Evolutionary conservation across 2,888 invertebrate species (phyloP).

Genomic region (Cheilosia pagana): DNA sequence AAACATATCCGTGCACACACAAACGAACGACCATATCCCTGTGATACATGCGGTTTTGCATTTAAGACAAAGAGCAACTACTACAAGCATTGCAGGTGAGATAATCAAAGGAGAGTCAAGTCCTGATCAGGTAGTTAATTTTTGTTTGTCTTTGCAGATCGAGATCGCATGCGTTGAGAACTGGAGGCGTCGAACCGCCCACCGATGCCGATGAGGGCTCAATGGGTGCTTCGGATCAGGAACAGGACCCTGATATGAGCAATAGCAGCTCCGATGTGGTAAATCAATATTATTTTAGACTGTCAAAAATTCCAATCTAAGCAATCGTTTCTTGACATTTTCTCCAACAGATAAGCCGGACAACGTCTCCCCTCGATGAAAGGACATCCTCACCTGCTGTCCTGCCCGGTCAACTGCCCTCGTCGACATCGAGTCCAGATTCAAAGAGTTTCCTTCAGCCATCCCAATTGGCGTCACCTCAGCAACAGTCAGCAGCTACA

Average conservation of each 20-base stretch:
- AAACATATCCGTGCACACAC: slow-evolving; percentile 97
- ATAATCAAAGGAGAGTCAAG: neutral
- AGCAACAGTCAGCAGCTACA: slow-evolving; percentile 68
- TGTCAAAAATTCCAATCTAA: neutral
- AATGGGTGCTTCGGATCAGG: slow-evolving; percentile 86
- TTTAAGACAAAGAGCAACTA: slow-evolving; percentile 97
- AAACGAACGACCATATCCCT: slow-evolving; percentile 96
- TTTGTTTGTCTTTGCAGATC: slow-evolving; percentile 84
- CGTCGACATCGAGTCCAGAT: slow-evolving; percentile 78
- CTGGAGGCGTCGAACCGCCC: slow-evolving; percentile 85
- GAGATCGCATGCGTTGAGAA: slow-evolving; percentile 88
- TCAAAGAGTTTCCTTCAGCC: slow-evolving; percentile 78
- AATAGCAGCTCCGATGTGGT: slow-evolving; percentile 83
- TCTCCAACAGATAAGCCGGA: slow-evolving; percentile 80
- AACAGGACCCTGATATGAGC: slow-evolving; percentile 84
- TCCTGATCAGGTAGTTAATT: neutral
- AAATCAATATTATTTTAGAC: too few species aligned
- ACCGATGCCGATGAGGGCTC: slow-evolving; percentile 86
- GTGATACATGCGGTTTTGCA: slow-evolving; percentile 94
- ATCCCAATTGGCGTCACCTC: slow-evolving; percentile 77
- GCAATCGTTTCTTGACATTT: neutral
- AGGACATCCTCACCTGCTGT: slow-evolving; percentile 77
- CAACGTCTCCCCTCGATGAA: slow-evolving; percentile 82
- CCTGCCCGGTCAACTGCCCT: slow-evolving; percentile 34
- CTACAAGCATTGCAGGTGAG: slow-evolving; percentile 91